Conservation (phyloP, 2,888 invertebrate genomes). For the Parnassius mnemosyne region DNA sequence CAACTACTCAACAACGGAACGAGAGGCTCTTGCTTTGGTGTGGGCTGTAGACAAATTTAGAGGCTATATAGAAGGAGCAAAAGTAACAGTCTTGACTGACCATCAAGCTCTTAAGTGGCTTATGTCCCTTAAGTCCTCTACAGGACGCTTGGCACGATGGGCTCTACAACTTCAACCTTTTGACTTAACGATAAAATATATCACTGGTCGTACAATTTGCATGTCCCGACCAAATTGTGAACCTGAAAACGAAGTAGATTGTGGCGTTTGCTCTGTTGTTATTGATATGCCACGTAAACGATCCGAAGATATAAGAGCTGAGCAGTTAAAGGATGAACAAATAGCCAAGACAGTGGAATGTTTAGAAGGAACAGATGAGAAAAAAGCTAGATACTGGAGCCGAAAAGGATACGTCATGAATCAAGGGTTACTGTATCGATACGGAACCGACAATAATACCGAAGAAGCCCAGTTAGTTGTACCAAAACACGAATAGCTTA, state of each 20-base stretch:
- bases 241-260: constrained; percentile 10
- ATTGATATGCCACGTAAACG: too few species aligned
- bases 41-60: constrained; percentile 35
- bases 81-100: constrained; percentile 46
- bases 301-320: too few species aligned
- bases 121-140: constrained; percentile 48
- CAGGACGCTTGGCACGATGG: constrained; percentile 46
- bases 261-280: too few species aligned
- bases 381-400: constrained; percentile 30
- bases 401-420: constrained; percentile 35
- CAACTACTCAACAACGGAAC: too few species aligned
- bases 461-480: constrained; percentile 36
- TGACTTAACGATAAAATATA: constrained; percentile 37
- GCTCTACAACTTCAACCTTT: too few species aligned
- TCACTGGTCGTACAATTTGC: constrained; percentile 46
- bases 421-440: constrained; percentile 35
- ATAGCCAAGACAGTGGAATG: too few species aligned
- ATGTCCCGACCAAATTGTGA: constrained; percentile 29
- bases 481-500: constrained; percentile 33
- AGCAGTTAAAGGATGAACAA: too few species aligned
- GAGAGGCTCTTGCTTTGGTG: constrained; percentile 11
- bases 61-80: constrained; percentile 47
- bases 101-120: constrained; percentile 64
- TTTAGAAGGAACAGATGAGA: too few species aligned
- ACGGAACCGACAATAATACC: constrained; percentile 24